Base-by-base conservation (phyloP, 2,888 invertebrate species). In the Bugula neritina region DNA sequence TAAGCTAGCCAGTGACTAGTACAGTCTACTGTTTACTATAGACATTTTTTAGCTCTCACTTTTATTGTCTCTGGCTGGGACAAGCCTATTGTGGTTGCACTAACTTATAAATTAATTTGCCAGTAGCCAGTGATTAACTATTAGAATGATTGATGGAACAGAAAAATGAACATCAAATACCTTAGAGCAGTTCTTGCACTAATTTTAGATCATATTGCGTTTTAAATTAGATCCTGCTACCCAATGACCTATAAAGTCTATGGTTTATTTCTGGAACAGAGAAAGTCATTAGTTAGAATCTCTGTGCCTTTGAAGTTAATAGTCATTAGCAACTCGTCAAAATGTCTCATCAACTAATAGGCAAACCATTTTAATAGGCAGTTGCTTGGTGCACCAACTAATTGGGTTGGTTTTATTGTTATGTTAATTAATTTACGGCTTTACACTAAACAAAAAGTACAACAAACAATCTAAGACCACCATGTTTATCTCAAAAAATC, bases 81-180 rank as follows among this genome's bases (percentile, higher is more conserved):
- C 63, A 63, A 13, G 5, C 31, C 63, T 10, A 34, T 63, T 63
- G 63, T 27, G 63, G 63, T 63, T 63, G 5, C 31, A 31, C 63
- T 63, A 27, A 27, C 29, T 13, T 31, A 63, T 63, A 63, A 63
- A 63, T 63, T 63, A 63, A 63, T 63, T 63, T 63, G 63, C 63
- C 31, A 63, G 63, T 31, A 25, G 27, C 2, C 34, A 63, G 31
- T 25, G 23, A 31, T 63, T 63, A 63, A 63, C 31, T 27, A 31
- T 63, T 63, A 63, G 5, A 63, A 31, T 29, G 63, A 31, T 57
- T 57, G 57, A 57, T 25, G 31, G 63, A 63, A 5, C 43, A 43
- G 43, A n/a, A n/a, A n/a, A n/a, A n/a, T n/a, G n/a, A n/a, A n/a
- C n/a, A n/a, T n/a, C n/a, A n/a, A 43, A 43, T 17, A 43, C 43